Conservation (phyloP, 2,113 vertebrate genomes). For the Chamaea fasciata region DNA sequence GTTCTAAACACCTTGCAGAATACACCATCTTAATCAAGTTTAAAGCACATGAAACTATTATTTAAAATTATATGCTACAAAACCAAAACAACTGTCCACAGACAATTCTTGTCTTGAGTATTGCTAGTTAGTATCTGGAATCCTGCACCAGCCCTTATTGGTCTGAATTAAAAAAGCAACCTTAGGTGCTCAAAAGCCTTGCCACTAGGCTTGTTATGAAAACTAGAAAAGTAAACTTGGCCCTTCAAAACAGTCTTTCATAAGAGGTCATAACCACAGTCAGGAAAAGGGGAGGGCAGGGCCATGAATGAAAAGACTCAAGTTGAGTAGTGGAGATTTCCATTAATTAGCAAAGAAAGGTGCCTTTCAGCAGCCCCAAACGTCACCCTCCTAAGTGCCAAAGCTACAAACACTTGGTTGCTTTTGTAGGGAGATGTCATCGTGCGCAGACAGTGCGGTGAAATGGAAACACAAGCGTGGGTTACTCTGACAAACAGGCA, state of each 20-base stretch:
- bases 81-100: neutral
- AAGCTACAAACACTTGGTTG: neutral
- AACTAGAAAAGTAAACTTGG: neutral
- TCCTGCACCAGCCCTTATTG: neutral
- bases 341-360: neutral
- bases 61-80: neutral
- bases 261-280: neutral
- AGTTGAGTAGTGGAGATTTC: neutral
- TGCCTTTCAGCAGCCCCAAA: neutral
- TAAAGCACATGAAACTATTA: neutral
- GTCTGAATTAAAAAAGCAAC: neutral
- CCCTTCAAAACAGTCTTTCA: slow-evolving; percentile 6
- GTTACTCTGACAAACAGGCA: neutral
- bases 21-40: neutral
- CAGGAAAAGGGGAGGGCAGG: neutral
- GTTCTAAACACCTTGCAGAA: neutral
- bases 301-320: neutral
- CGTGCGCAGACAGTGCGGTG: rapidly evolving
- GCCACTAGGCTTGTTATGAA: neutral
- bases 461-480: neutral
- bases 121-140: neutral
- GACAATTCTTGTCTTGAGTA: neutral
- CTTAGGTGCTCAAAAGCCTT: neutral
- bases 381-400: neutral
- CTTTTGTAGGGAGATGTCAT: neutral